Conservation (phyloP, 2,888 invertebrate genomes). For the Thereva nobilitata region DNA sequence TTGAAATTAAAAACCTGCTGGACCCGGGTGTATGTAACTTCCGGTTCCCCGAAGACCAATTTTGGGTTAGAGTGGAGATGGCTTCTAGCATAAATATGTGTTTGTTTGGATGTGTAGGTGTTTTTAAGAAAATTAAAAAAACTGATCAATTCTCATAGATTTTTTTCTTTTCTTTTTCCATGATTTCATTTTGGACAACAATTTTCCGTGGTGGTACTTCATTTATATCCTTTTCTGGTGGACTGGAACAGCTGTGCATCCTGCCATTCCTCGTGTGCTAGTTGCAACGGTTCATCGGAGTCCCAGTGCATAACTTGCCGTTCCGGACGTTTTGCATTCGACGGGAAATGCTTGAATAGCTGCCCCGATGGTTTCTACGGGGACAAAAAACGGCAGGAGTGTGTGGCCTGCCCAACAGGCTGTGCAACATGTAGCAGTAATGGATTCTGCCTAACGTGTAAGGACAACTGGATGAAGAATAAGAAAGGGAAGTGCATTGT, state of each 20-base stretch:
- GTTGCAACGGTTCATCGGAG: constrained; percentile 77
- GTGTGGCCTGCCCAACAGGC: constrained; percentile 75
- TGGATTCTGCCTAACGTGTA: constrained; percentile 74
- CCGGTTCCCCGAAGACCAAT: too few species aligned
- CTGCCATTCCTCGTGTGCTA: constrained; percentile 79
- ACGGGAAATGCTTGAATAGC: constrained; percentile 71
- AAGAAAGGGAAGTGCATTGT: constrained; percentile 76
- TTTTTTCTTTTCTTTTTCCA: constrained; percentile 22
- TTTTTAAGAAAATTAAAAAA: neutral
- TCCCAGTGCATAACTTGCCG: constrained; percentile 82
- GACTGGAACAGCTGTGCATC: constrained; percentile 67
- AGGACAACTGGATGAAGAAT: constrained; percentile 74
- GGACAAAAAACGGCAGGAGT: constrained; percentile 78
- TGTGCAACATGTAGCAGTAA: constrained; percentile 75
- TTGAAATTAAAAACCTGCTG: too few species aligned
- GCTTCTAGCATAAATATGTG: neutral
- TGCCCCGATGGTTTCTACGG: constrained; percentile 78
- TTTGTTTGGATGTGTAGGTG: neutral
- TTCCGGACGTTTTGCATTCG: constrained; percentile 69
- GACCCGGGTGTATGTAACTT: too few species aligned
- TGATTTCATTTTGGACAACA: neutral
- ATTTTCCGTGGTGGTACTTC: neutral
- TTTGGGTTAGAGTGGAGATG: too few species aligned
- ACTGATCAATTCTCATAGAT: constrained; percentile 4
- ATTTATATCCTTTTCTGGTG: too few species aligned